Percentiles rank a stretch among this genome's conserved stretches.
Evolutionary conservation across 64 coral and sea anemone genomes (phyloP).

Genomic region (Platygyra sinensis): DNA sequence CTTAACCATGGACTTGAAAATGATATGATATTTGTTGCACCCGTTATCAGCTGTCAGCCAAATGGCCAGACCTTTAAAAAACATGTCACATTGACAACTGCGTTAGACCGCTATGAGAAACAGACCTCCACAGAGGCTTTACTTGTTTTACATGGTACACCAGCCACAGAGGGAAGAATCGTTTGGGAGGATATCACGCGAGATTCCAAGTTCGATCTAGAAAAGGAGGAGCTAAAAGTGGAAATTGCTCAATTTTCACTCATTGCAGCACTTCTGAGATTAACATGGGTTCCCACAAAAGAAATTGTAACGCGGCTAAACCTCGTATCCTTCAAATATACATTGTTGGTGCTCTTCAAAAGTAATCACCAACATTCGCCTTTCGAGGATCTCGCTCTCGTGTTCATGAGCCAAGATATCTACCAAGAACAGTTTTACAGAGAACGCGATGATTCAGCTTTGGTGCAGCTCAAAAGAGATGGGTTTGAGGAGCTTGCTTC

Average conservation of each 20-base stretch:
- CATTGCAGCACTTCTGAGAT: background rate
- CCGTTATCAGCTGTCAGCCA: constrained; percentile 25
- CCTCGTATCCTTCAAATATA: constrained; percentile 28
- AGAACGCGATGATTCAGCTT: constrained; percentile 21
- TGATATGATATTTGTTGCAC: constrained; percentile 19
- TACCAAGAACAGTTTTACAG: constrained; percentile 35
- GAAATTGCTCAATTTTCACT: constrained; percentile 21
- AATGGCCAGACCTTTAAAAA: constrained; percentile 3
- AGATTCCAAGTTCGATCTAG: background rate
- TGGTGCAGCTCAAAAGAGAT: background rate
- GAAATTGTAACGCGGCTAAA: constrained; percentile 31
- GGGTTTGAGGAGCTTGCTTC: constrained; percentile 38
- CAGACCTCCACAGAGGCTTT: background rate
- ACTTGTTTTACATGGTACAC: constrained; percentile 3
- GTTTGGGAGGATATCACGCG: constrained; percentile 33
- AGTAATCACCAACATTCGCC: background rate
- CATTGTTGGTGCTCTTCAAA: constrained; percentile 5
- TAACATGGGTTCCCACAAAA: background rate
- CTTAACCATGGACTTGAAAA: constrained; percentile 1
- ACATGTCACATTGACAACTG: background rate
- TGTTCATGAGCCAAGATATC: constrained; percentile 52
- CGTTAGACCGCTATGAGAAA: background rate
- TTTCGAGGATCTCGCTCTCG: constrained; percentile 19
- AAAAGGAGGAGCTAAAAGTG: background rate
- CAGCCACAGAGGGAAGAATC: background rate